Evolutionary conservation across 2,797 vertebrate species (phyloP).

Genomic region (Tarsius wallacei): DNA sequence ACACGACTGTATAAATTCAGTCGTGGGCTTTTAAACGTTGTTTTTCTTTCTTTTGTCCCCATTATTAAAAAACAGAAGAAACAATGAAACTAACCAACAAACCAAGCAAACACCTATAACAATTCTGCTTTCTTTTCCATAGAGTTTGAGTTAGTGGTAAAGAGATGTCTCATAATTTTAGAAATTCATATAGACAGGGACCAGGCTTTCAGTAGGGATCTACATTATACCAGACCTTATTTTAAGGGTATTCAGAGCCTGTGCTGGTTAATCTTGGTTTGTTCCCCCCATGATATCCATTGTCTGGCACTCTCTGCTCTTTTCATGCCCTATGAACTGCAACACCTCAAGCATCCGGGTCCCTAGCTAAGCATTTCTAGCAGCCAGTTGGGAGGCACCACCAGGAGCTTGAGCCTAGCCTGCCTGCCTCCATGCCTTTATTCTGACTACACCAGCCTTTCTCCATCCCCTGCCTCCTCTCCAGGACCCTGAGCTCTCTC

Average conservation of each 20-base stretch:
- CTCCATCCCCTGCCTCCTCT: background rate
- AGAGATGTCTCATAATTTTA: background rate
- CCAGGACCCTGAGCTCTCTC: background rate
- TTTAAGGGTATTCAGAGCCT: background rate
- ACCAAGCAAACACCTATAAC: background rate
- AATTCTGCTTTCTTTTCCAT: background rate
- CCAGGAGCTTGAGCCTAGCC: too few relatives aligned
- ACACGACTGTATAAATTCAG: background rate
- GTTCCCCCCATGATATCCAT: background rate
- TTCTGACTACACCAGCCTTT: background rate
- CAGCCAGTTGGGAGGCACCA: background rate
- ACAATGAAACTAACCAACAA: background rate
- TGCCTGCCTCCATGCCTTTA: too few relatives aligned
- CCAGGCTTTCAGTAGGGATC: background rate
- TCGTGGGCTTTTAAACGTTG: background rate
- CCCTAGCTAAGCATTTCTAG: background rate
- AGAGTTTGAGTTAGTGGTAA: background rate
- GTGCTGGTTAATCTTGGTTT: background rate
- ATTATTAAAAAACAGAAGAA: background rate
- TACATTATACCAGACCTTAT: background rate
- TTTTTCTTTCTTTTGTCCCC: background rate
- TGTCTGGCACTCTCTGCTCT: background rate
- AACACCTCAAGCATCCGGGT: background rate
- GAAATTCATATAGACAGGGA: background rate
- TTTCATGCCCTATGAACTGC: background rate